phyloP scores from a whole-genome alignment of 2,113 vertebrate species.

The Stigmatopora argus region DNA sequence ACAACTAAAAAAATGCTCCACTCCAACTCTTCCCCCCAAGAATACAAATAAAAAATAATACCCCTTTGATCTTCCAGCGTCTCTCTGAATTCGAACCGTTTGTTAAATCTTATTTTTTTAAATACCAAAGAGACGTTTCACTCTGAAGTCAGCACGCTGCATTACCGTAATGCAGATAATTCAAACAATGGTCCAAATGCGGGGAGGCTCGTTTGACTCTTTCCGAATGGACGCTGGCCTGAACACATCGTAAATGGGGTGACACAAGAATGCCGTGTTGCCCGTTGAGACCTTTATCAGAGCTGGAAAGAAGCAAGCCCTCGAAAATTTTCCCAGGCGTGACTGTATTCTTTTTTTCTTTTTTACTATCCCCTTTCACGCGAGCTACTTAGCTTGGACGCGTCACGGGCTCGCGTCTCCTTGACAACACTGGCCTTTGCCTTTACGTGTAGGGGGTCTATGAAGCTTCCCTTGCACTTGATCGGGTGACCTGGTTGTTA shows the following conservation, averaged over 20 bases:
- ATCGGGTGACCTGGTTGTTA: background rate
- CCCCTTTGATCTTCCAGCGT: no score
- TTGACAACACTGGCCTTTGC: conserved; percentile 30
- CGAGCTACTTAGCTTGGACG: background rate
- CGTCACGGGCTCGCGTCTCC: conserved; percentile 28
- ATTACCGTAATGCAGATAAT: no score
- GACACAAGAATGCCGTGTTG: conserved; percentile 83
- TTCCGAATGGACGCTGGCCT: no score
- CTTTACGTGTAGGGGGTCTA: fast-evolving
- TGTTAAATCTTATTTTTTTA: no score
- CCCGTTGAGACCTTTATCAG: conserved; percentile 58
- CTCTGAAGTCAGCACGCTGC: no score
- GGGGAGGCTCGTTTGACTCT: no score
- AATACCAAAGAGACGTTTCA: no score
- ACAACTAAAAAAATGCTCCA: no score
- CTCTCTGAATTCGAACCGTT: no score
- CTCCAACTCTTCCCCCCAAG: no score
- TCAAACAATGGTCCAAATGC: no score
- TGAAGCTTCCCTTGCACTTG: fast-evolving
- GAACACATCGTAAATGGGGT: conserved; percentile 73
- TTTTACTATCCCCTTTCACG: background rate
- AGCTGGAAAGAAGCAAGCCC: conserved; percentile 77
- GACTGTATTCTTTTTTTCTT: background rate
- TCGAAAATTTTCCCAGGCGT: conserved; percentile 26
- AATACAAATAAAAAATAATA: no score